Evolutionary conservation across 2,888 invertebrate genomes (phyloP), one percentile per base, ranked within the genome.

Genomic region (Drosophila hamatofila): DNA sequence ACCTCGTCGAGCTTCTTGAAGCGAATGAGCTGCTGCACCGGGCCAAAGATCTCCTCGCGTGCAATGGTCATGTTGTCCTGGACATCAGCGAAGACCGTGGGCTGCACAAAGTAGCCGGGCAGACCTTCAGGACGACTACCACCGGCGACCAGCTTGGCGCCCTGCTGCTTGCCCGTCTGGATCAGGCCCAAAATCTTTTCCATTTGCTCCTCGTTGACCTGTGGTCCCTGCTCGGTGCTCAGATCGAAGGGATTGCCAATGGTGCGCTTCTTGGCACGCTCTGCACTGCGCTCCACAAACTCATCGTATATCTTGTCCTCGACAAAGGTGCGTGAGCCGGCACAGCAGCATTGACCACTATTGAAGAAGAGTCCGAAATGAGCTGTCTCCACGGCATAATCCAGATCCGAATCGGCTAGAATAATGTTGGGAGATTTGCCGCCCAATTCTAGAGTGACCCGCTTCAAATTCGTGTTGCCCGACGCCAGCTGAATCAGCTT

Each of bases 341-440:
- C 98, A 88, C 97, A 97, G 91, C 98, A 98, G 87, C 97, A 97
- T 93, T 98, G 98, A 1, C 98, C 98, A 96, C 97, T 97, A 91
- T 99, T 98, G 92, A 96, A 97, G 94, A 98, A 98, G 7, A 98
- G 94, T 2, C 96, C 98, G 85, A 95, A 95, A 90, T 98, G 98
- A 0, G 97, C 95, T 7, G 95, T 94, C 90, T 97, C 97, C 2
- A 97, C 97, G 0, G 98, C 98, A 75, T 95, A 92, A 61, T 95
- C 95, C 65, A 98, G 91, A 92, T 98, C 96, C 1, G 96, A 95
- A 93, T 98, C 98, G 0, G 95, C 95, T 61, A 98, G 94, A 78
- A 98, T 95, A 76, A 98, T 96, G 93, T 97, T 97, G 0, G 98
- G 98, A 54, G 97, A 98, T 93, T 98, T 98, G 59, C 98, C 98